Percentiles rank a stretch among this genome's conserved stretches.
These are phyloP conservation scores for Varanus salvator DNA, from an alignment of 2,113 vertebrate species.

Conservation along the genomic window DNA sequence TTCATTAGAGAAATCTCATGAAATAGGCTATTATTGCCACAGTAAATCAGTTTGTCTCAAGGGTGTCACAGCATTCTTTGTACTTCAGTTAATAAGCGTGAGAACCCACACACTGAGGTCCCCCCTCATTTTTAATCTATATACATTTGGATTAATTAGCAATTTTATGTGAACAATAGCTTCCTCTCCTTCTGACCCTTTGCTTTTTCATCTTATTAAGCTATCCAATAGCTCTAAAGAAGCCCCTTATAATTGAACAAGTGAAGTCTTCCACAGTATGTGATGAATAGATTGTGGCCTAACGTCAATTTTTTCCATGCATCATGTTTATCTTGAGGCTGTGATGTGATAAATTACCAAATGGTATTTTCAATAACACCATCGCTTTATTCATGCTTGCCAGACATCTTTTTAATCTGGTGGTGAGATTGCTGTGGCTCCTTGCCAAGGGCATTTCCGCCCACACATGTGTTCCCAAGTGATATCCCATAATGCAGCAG, in stretches of 20 bases:
- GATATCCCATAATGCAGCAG: conserved; percentile 1
- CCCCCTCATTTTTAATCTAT: not conserved
- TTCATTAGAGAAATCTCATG: conserved; percentile 10
- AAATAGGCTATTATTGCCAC: not conserved
- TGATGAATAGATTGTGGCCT: not conserved
- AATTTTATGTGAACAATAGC: not conserved
- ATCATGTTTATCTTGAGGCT: not conserved
- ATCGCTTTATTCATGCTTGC: conserved; percentile 15
- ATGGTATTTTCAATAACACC: conserved; percentile 14
- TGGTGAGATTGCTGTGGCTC: conserved; percentile 11
- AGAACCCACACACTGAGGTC: too few relatives aligned
- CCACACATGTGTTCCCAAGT: not conserved
- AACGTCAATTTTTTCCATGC: not conserved
- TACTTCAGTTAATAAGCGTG: not conserved
- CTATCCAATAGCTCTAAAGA: not conserved
- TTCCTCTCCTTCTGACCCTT: not conserved
- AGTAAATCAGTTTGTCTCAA: not conserved
- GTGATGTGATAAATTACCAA: conserved; percentile 7
- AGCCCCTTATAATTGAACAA: not conserved
- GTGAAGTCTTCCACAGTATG: not conserved
- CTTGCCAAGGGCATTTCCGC: not conserved
- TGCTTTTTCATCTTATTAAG: not conserved
- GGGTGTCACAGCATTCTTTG: not conserved
- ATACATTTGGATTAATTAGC: not conserved
- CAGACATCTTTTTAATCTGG: conserved; percentile 6